phyloP scores from a whole-genome alignment of 64 coral and sea anemone species.

The Pachyseris speciosa region DNA sequence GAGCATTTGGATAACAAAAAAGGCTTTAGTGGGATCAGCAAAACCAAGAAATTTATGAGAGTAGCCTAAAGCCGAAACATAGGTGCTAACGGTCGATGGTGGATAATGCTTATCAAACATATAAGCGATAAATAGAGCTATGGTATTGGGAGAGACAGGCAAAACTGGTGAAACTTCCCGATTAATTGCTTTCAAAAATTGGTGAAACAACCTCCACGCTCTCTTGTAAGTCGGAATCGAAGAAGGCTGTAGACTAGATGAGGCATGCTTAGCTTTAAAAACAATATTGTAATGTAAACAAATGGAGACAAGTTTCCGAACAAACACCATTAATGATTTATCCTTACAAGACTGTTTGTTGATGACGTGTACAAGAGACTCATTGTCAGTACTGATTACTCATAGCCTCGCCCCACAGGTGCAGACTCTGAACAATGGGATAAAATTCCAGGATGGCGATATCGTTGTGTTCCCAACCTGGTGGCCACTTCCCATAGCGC shows the following conservation, averaged over 20 bases:
- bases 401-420: conserved; percentile 28
- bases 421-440: not conserved
- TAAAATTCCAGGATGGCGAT: not conserved
- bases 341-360: conserved; percentile 25
- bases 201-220: conserved; percentile 2
- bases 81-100: conserved; percentile 9
- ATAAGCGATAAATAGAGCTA: conserved; percentile 33
- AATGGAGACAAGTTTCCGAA: conserved; percentile 8
- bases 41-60: conserved; percentile 8
- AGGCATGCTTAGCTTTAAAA: conserved; percentile 12
- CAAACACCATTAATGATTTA: conserved; percentile 27
- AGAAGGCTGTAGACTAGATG: too few relatives aligned
- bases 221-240: too few relatives aligned
- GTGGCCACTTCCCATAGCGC: not conserved
- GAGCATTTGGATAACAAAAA: conserved; percentile 37
- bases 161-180: conserved; percentile 27
- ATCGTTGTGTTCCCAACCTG: not conserved
- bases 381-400: conserved; percentile 32
- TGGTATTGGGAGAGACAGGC: not conserved
- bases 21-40: conserved; percentile 37
- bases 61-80: conserved; percentile 43
- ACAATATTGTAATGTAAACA: conserved; percentile 30
- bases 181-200: not conserved
- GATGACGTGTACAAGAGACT: conserved; percentile 10
- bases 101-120: conserved; percentile 37